phyloP scores from a whole-genome alignment of 2,797 vertebrate genomes.

The Microctenopoma lineatum region DNA sequence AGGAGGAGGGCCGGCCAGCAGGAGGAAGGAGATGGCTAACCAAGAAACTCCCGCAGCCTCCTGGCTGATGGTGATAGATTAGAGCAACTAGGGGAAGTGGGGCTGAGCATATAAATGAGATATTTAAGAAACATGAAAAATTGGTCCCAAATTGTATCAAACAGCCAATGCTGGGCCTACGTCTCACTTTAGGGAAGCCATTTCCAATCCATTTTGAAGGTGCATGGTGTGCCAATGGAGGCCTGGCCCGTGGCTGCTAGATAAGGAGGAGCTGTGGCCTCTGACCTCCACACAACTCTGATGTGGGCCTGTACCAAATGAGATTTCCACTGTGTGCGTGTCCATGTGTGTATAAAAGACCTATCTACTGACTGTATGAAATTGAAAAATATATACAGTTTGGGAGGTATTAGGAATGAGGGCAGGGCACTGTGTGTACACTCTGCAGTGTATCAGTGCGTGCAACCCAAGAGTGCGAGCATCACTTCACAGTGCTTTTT shows the following conservation, averaged over 20 bases:
- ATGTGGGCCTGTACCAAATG: slow-evolving; percentile 11
- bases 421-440: background rate
- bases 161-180: slow-evolving; percentile 19
- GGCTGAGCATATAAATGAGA: slow-evolving; percentile 46
- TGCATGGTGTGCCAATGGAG: background rate
- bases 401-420: background rate
- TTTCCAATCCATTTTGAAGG: slow-evolving; percentile 33
- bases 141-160: slow-evolving; percentile 32
- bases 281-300: slow-evolving; percentile 24
- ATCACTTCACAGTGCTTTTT: slow-evolving; percentile 20
- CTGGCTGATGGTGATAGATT: slow-evolving; percentile 42
- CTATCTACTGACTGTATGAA: slow-evolving; percentile 1
- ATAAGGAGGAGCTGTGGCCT: slow-evolving; percentile 34
- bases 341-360: background rate
- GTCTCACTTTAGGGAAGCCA: slow-evolving; percentile 6
- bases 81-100: slow-evolving; percentile 13
- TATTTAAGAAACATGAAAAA: slow-evolving; percentile 59
- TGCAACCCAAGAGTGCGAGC: background rate
- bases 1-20: slow-evolving; percentile 6
- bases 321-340: slow-evolving; percentile 4
- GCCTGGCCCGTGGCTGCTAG: slow-evolving; percentile 13
- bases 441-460: slow-evolving; percentile 2
- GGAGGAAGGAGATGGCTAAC: slow-evolving; percentile 7
- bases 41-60: slow-evolving; percentile 3
- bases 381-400: slow-evolving; percentile 1